Percentiles rank a stretch among this genome's conserved stretches.
Evolutionary conservation across 2,113 vertebrate genomes (phyloP).

Genomic region (Corapipo altera): DNA sequence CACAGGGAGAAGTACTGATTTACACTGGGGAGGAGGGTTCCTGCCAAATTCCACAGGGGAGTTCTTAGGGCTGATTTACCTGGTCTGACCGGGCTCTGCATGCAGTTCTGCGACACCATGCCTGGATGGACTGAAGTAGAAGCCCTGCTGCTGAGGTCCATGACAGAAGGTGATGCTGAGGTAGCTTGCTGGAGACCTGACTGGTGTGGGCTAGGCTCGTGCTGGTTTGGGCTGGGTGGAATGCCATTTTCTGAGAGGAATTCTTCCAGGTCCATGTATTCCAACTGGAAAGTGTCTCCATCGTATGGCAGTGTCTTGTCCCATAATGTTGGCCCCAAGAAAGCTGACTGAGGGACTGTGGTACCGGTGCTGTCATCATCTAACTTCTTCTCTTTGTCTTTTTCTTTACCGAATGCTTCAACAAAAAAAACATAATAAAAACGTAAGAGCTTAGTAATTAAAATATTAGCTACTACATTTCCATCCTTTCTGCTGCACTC

Average conservation of each 20-base stretch:
- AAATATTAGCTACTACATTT: neutral
- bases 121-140: constrained; percentile 83
- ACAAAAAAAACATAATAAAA: neutral
- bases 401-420: constrained; percentile 89
- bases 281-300: constrained; percentile 96
- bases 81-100: constrained; percentile 86
- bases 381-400: constrained; percentile 93
- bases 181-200: constrained; percentile 77
- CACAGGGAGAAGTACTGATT: neutral
- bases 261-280: constrained; percentile 99
- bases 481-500: neutral
- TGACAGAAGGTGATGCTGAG: constrained; percentile 83
- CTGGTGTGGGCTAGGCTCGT: constrained; percentile 80
- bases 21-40: neutral
- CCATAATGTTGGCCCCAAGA: constrained; percentile 97
- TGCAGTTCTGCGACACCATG: constrained; percentile 85
- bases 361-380: constrained; percentile 85
- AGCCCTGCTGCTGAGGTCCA: constrained; percentile 91
- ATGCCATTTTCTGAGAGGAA: constrained; percentile 98
- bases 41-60: neutral
- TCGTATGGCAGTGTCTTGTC: constrained; percentile 98
- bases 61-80: constrained; percentile 73
- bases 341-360: constrained; percentile 91
- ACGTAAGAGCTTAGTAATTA: neutral
- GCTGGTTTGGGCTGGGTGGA: constrained; percentile 87